A percentile compares a stretch with the other conserved stretches of the same genome.
Conservation (phyloP, 2,113 vertebrate genomes). For the Syngnathus floridae region DNA sequence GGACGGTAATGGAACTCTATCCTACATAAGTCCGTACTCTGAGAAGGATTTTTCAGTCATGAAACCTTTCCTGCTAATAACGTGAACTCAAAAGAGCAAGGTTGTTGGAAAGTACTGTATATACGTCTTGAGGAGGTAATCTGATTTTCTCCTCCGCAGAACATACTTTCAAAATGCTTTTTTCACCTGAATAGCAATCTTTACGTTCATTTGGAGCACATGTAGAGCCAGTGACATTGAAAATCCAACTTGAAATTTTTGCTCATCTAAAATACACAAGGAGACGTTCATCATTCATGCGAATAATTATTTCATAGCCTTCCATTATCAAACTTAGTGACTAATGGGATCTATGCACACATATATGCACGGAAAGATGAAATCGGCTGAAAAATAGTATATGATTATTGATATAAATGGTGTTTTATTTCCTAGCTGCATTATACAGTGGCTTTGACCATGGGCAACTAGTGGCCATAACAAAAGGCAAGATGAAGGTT, state of each 20-base stretch:
- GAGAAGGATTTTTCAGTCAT: constrained; percentile 6
- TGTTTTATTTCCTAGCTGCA: constrained; percentile 26
- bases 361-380: neutral
- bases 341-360: constrained; percentile 13
- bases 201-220: neutral
- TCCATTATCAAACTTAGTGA: constrained; percentile 25
- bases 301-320: constrained; percentile 26
- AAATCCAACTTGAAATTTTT: constrained; percentile 7
- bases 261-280: constrained; percentile 21
- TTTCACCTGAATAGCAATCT: constrained; percentile 2
- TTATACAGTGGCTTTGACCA: constrained; percentile 29
- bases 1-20: too few relatives aligned
- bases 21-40: too few relatives aligned
- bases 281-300: constrained; percentile 24
- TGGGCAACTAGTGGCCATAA: constrained; percentile 44
- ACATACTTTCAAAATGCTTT: neutral
- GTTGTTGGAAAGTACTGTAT: constrained; percentile 9
- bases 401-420: constrained; percentile 13
- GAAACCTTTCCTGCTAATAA: constrained; percentile 30
- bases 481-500: constrained; percentile 59
- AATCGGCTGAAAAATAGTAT: neutral
- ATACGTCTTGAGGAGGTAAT: constrained; percentile 3
- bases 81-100: constrained; percentile 20
- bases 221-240: constrained; percentile 2
- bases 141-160: constrained; percentile 7